Base-by-base conservation (phyloP, 2,797 vertebrate species). In the Chromobotia macracanthus region DNA sequence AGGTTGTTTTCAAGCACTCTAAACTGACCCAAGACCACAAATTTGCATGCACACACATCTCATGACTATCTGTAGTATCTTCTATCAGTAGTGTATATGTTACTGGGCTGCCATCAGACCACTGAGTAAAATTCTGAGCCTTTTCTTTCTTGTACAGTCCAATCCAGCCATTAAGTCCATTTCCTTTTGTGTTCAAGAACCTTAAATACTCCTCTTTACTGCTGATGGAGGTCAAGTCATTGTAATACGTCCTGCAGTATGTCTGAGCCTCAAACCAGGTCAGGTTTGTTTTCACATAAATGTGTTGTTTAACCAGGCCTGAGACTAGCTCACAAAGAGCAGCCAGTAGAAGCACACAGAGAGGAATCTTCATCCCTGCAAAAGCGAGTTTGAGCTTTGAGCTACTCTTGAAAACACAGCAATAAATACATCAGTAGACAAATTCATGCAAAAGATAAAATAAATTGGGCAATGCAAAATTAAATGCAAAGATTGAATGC, bases 41-140 rank as follows among this genome's bases (percentile, higher is more conserved):
- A 23, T 3, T 53, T 69, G 0, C n/a, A 55, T 55, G 2, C 28
- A 25, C 71, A 75, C 61, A 80, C 15, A 13, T 9, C 11, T 80
- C 5, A 50, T 55, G 0, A 10, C 2, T 19, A 15, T 0, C 6
- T 8, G 0, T 0, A 58, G 12, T 0, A 25, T 5, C 28, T 3
- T 0, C 0, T 12, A 1, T 0, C 65, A 56, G 75, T 0, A 0
- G 1, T 7, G 15, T 3, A 2, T 28, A 55, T 55, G 2, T 7
- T 11, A 46, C 5, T 21, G 4, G 15, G 35, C 18, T 80, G 31
- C 79, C 79, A 64, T 80, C 79, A 53, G 72, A 75, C 79, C 79
- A 80, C 21, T 55, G 13, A 61, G 7, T 41, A 7, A 51, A 75
- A 1, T 0, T 21, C 12, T 0, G 6, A 8, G 46, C 1, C 60